Percentiles rank a stretch among this genome's conserved stretches.
These are phyloP conservation scores for Opisthograptis luteolata DNA, from an alignment of 2,888 invertebrate genomes.

Conservation along the genomic window DNA sequence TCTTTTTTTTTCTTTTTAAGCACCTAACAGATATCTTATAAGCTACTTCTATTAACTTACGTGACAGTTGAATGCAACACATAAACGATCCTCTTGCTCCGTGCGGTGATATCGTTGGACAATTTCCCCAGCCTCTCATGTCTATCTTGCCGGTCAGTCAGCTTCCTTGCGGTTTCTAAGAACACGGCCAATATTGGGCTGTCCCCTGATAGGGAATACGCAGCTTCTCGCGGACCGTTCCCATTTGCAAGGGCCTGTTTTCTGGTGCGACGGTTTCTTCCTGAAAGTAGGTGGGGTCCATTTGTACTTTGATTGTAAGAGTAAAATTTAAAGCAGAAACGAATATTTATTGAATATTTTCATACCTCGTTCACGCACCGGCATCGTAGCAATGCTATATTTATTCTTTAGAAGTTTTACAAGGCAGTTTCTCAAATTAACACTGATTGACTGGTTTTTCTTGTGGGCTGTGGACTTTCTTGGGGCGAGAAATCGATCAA, in stretches of 20 bases:
- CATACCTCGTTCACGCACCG: not conserved
- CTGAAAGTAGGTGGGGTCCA: not conserved
- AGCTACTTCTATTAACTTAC: too few species aligned
- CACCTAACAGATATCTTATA: too few species aligned
- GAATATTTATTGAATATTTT: too few species aligned
- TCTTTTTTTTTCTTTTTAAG: too few species aligned
- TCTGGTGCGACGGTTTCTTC: not conserved
- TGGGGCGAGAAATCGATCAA: too few species aligned
- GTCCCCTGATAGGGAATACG: constrained; percentile 14
- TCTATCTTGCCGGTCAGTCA: constrained; percentile 30
- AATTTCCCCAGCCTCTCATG: constrained; percentile 34
- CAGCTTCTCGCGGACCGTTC: too few species aligned
- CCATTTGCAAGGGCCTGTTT: not conserved
- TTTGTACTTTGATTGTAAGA: too few species aligned
- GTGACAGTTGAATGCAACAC: constrained; percentile 89
- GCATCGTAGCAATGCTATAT: not conserved
- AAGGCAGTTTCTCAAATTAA: too few species aligned
- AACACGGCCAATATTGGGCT: constrained; percentile 28
- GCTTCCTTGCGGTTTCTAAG: constrained; percentile 16
- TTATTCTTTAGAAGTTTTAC: too few species aligned
- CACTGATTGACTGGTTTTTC: too few species aligned
- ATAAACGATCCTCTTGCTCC: constrained; percentile 95
- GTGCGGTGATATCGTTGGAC: constrained; percentile 34
- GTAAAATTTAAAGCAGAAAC: too few species aligned
- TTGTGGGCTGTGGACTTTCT: too few species aligned